Evolutionary conservation across 1,140 invertebrate species (phyloP).

Genomic region (Babylonia areolata): DNA sequence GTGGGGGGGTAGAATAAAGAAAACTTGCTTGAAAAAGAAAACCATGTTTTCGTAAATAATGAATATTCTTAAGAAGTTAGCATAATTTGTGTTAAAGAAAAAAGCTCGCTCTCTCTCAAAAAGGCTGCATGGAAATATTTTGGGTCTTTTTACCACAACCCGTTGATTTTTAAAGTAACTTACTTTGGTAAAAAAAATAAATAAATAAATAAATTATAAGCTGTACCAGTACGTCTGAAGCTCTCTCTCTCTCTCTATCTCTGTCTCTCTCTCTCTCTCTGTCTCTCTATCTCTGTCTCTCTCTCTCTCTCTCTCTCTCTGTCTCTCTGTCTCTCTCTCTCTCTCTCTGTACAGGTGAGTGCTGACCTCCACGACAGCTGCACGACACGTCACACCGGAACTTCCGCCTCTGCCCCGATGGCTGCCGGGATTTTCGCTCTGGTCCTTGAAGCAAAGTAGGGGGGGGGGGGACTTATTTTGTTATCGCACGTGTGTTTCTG

Average conservation of each 20-base stretch:
- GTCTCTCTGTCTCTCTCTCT: conserved; percentile 28
- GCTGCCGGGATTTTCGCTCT: conserved; percentile 98
- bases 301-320: conserved; percentile 39
- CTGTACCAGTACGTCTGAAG: neutral
- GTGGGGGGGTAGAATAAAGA: too few species aligned
- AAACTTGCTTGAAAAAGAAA: too few species aligned
- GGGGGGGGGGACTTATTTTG: neutral
- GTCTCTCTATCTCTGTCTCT: conserved; percentile 26
- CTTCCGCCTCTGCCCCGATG: conserved; percentile 96
- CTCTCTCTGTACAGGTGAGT: conserved; percentile 80
- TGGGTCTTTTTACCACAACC: too few species aligned
- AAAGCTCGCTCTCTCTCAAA: too few species aligned
- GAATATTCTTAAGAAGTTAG: too few species aligned
- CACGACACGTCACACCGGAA: conserved; percentile 81
- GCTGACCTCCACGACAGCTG: conserved; percentile 93
- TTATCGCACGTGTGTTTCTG: too few species aligned
- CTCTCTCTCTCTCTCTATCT: neutral
- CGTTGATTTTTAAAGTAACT: too few species aligned
- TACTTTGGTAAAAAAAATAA: too few species aligned
- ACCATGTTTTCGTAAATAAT: too few species aligned
- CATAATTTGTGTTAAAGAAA: too few species aligned
- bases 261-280: conserved; percentile 21
- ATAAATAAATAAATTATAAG: too few species aligned
- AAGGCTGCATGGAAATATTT: too few species aligned
- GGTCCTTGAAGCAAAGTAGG: conserved; percentile 92